Base-by-base conservation (phyloP, 1,140 invertebrate species). In the Aricia agestis region DNA sequence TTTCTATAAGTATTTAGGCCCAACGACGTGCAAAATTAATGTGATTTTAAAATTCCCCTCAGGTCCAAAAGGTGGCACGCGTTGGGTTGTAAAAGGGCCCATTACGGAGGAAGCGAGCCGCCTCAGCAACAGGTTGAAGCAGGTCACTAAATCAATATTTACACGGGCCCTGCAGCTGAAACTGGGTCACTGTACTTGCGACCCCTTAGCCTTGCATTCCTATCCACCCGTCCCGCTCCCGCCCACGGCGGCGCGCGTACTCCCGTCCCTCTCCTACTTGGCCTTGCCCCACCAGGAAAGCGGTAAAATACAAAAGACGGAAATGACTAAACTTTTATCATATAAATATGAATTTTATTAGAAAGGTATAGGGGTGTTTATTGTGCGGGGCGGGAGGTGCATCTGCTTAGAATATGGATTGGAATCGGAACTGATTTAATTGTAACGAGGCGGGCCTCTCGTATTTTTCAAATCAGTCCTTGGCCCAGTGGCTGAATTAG, bases 121-220 rank as follows among this genome's bases (percentile, higher is more conserved):
- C 77, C 76, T 74, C 70, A 81, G 82, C 88, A 88, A 90, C 88
- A 90, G 83, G 88, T 90, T 75, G 78, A 79, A 76, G 73, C 66
- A 78, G 84, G 82, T 83, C 79, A 81, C 79, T 80, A 79, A 90
- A 91, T 91, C 88, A 89, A 91, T 91, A 89, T 91, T 84, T 85
- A 85, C 85, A 80, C 81, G 79, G 74, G 78, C 79, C 82, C 82
- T 87, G 82, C 87, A 88, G 74, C 79, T 72, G 66, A 78, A 91
- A 87, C 76, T 91, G 73, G 89, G 89, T 86, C 86, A 82, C 80
- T 85, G 88, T 84, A 89, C 87, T 85, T 88, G 81, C 77, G 86
- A 86, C 81, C 86, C 78, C 76, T 76, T 81, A 85, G 83, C 85
- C 85, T 86, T 90, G 87, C 87, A 89, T 84, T 86, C 83, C 81